Base-by-base conservation (phyloP, 1,140 invertebrate genomes). In the Trichonephila inaurata region DNA sequence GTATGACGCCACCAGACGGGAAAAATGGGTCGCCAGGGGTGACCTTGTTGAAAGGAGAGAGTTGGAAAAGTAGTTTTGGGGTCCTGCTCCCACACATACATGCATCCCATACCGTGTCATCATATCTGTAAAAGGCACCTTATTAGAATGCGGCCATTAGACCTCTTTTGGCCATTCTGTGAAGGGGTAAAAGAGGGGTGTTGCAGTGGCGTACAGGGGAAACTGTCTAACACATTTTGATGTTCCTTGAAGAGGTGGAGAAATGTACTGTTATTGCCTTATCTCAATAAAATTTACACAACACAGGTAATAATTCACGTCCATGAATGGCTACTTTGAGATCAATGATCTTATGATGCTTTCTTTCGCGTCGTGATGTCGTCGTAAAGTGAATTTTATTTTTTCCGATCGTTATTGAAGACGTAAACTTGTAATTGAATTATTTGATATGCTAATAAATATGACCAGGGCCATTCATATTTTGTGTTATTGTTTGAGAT, bases 71-170 rank as follows among this genome's bases (percentile, higher is more conserved):
- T 81, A 90, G 51, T 66, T 92, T 66, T 92, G 18, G 90, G 90
- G 90, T 92, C 33, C 82, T 87, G 82, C 66, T n/a, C 58, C 28
- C 72, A 81, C 28, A 89, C 87, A 77, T 51, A 44, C 88, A 89
- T 89, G 33, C 60, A 91, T 61, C 51, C 89, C 19, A 60, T 44
- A 51, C 89, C 82, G n/a, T 72, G 91, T 60, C 91, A 92, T 92
- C 91, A 92, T 92, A 92, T 87, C 82, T 92, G 82, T 90, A 69
- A 90, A 83, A 58, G 90, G 90, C 40, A 87, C 83, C 91, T 92
- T 92, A 92, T 92, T 92, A 92, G 83, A 83, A 92, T 92, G 66
- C 82, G 77, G 91, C 28, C 82, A 92, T 92, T 92, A 87, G 62
- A 83, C 19, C 18, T 77, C 91, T 16, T 77, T 77, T 40, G 72